These are phyloP conservation scores for Rhadina sibilatrix DNA, from an alignment of 2,113 vertebrate genomes.

Conservation along the genomic window DNA sequence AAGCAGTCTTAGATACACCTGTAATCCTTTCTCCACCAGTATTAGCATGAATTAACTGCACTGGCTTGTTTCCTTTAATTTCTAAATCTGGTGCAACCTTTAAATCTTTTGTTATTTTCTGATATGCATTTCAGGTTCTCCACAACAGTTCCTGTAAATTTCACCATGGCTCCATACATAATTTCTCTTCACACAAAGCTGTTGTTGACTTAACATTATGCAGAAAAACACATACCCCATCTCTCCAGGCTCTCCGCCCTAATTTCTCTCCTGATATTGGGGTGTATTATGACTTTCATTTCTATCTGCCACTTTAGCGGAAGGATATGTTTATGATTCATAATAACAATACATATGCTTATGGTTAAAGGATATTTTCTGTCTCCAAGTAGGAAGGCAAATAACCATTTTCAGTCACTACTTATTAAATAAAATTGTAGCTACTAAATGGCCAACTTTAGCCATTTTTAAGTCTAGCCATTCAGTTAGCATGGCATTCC, in stretches of 20 bases:
- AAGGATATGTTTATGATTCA: constrained; percentile 15
- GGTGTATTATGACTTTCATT: neutral
- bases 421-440: constrained; percentile 53
- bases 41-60: neutral
- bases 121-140: neutral
- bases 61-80: neutral
- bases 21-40: neutral
- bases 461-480: neutral
- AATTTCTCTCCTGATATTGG: neutral
- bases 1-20: neutral
- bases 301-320: neutral
- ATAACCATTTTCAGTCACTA: constrained; percentile 19
- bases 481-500: neutral
- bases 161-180: neutral
- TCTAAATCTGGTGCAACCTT: neutral
- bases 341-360: neutral
- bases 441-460: constrained; percentile 11
- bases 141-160: neutral
- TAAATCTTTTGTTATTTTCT: neutral
- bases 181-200: constrained; percentile 1
- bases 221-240: neutral
- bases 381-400: neutral
- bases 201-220: neutral
- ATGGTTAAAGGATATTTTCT: constrained; percentile 40
- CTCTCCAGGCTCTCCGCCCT: neutral